Percentiles rank a stretch among this genome's conserved stretches.
phyloP scores from a whole-genome alignment of 1,140 invertebrate genomes.

The Cydia strobilella region DNA sequence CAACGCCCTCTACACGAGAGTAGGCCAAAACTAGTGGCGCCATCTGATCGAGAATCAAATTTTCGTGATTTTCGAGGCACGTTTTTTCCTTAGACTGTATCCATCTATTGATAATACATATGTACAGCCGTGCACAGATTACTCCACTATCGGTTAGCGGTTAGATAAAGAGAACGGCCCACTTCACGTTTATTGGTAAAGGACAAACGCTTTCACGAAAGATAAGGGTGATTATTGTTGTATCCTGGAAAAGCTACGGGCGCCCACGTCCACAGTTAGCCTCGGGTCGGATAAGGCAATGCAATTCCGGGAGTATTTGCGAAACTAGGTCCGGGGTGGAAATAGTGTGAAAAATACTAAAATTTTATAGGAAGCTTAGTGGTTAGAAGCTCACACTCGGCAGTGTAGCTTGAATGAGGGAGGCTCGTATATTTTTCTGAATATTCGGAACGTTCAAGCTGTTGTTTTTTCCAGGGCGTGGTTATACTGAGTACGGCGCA shows the following conservation, averaged over 20 bases:
- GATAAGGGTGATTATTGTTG: slow-evolving; percentile 22
- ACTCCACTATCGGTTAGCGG: no score
- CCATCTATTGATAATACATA: no score
- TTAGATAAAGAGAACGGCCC: no score
- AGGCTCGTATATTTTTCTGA: neutral
- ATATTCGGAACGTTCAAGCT: no score
- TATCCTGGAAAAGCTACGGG: slow-evolving; percentile 1
- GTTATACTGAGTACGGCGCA: no score
- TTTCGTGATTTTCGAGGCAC: no score
- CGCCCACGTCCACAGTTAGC: neutral
- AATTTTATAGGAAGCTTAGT: neutral
- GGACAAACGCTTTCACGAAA: slow-evolving; percentile 10
- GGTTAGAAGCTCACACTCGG: neutral
- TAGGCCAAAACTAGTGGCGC: no score
- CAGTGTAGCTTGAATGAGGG: neutral
- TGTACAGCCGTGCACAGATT: no score
- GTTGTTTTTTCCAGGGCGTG: no score
- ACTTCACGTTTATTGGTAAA: slow-evolving; percentile 2
- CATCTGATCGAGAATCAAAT: no score
- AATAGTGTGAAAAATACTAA: neutral
- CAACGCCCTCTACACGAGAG: no score
- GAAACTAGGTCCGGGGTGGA: neutral
- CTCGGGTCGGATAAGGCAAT: neutral
- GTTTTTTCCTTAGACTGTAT: no score
- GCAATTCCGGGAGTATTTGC: slow-evolving; percentile 4